Base-by-base conservation (phyloP, 2,888 invertebrate species). In the Nemotelus nigrinus region DNA sequence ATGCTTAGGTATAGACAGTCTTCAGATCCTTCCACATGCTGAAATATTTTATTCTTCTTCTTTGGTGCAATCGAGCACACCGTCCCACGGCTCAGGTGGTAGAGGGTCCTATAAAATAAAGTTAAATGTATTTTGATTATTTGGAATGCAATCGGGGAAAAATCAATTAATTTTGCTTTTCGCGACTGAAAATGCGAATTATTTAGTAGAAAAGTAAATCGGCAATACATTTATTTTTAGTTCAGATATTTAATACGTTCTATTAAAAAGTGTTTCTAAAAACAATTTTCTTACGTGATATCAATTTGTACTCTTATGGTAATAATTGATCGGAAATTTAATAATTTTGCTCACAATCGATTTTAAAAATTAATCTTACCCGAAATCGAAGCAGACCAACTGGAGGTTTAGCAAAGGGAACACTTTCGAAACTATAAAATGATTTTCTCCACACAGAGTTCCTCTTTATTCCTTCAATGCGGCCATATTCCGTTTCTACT, bases 391-490 rank as follows among this genome's bases (percentile, higher is more conserved):
- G 79, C 7, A 84, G 83, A 0, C 83, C 84, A 63, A 86, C 7
- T 2, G 87, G 87, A 2, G 87, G 87, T 80, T 86, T 83, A 44
- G 86, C 87, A 77, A 84, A 87, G 0, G 87, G 87, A 10, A 86
- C 84, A 64, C 82, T 83, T 80, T 87, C 86, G 78, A 86, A 86
- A 77, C 86, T 85, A 47, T 81, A 83, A 74, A 86, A 86, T 8
- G 81, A 79, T 78, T 82, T 83, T 47, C 85, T 85, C 83, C 85
- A 86, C n/a, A 85, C 83, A 0, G 86, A 83, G 45, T 83, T 82
- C 8, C 86, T 82, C 77, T 86, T 85, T 7, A 83, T 83, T 3
- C 86, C 86, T 10, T 83, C 84, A 41, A 86, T 83, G 1, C 80
- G 78, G 25, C 87, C 87, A 77, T 85, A 81, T 25, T 80, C 80